Evolutionary conservation across 2,113 vertebrate genomes (phyloP).

Genomic region (Ciconia stormi): DNA sequence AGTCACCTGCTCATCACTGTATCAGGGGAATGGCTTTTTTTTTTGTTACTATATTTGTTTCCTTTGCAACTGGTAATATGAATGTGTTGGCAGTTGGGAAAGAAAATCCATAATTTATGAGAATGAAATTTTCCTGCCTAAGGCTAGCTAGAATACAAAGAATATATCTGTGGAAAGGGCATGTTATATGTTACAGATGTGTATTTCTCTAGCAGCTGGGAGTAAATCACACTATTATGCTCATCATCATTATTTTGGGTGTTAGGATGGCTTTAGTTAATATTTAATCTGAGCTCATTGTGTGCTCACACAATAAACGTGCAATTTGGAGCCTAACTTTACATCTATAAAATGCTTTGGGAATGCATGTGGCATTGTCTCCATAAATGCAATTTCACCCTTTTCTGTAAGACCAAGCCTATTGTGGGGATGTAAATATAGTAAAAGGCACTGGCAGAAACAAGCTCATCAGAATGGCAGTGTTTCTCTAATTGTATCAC

Average conservation of each 20-base stretch:
- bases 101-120: constrained; percentile 58
- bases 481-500: constrained; percentile 47
- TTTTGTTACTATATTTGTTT: neutral
- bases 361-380: constrained; percentile 56
- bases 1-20: neutral
- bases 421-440: constrained; percentile 41
- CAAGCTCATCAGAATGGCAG: constrained; percentile 35
- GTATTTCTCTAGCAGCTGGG: constrained; percentile 28
- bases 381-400: constrained; percentile 56
- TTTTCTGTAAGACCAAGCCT: constrained; percentile 28
- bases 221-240: constrained; percentile 58
- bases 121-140: constrained; percentile 53
- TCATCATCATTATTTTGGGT: constrained; percentile 59
- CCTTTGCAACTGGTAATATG: constrained; percentile 32
- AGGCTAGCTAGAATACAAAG: constrained; percentile 50
- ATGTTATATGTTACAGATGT: constrained; percentile 52
- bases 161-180: constrained; percentile 48
- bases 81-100: constrained; percentile 45
- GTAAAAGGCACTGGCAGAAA: constrained; percentile 42
- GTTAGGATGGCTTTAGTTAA: constrained; percentile 38
- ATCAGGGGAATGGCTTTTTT: neutral
- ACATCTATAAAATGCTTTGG: constrained; percentile 25
- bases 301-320: constrained; percentile 37
- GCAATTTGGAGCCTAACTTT: constrained; percentile 62
- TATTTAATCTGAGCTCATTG: constrained; percentile 60